Base-by-base conservation (phyloP, 2,797 vertebrate genomes). In the Esox masquinongy region DNA sequence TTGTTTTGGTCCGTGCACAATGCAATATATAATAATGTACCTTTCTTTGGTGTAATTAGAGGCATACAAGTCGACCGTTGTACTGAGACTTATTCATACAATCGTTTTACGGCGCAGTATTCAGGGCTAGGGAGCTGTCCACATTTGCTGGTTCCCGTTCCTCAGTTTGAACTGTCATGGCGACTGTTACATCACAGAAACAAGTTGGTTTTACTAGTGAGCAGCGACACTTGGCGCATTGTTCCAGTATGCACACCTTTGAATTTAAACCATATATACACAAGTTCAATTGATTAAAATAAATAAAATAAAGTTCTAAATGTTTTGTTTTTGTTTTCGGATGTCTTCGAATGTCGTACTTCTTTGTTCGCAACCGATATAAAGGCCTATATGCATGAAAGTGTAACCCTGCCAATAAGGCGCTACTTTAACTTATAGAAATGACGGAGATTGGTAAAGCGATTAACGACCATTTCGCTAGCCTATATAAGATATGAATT, bases 181-280 rank as follows among this genome's bases (percentile, higher is more conserved):
- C 68, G 73, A 19, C 24, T 12, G 47, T 4, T 39, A 11, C 5
- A 26, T 15, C 4, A 16, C 19, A 34, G 26, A 36, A 39, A 14
- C 34, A 8, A 2, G 39, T 19, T 0, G 19, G 16, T 83, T 86
- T 74, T 76, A 22, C 29, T 80, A 77, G 74, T 74, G 53, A 79
- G 85, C 81, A 89, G 87, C 87, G 87, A 89, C 87, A 2, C 68
- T 24, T 69, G 0, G 68, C 39, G 68, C 22, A 69, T 69, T 69
- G 43, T 47, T 26, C 12, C 22, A 43, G 39, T 17, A 36, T 69
- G 15, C 2, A 15, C 68, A 59, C 56, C 2, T 22, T 59, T 12
- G 56, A 53, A 59, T 24, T 59, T 4, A 11, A 22, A 59, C 22
- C 6, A 47, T 47, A 47, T 47, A 11, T 47, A 59, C 4, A 2